Conservation (phyloP, 2,888 invertebrate genomes). For the Ennomos erosarius region DNA sequence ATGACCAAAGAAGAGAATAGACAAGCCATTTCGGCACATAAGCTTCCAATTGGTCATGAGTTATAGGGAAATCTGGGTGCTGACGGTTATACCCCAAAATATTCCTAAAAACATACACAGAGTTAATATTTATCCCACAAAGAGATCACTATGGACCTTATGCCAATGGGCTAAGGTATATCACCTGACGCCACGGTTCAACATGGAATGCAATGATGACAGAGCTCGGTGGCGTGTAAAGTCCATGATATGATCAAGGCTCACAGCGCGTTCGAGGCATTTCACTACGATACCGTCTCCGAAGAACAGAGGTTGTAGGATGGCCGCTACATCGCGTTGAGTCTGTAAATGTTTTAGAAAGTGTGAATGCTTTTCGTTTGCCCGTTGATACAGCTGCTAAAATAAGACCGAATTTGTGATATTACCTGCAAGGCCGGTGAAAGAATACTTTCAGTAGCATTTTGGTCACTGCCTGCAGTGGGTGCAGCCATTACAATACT, state of each 20-base stretch:
- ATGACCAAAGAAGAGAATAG: conserved; percentile 98
- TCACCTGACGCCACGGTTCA: conserved; percentile 95
- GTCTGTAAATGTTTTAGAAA: conserved; percentile 78
- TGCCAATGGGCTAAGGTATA: background rate
- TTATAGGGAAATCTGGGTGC: conserved; percentile 97
- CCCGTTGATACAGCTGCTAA: no score
- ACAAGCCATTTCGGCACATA: conserved; percentile 97
- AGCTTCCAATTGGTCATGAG: conserved; percentile 95
- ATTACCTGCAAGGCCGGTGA: conserved; percentile 92
- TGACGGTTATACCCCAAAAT: conserved; percentile 96
- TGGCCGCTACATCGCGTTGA: conserved; percentile 94
- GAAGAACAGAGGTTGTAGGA: conserved; percentile 94
- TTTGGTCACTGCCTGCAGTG: conserved; percentile 84
- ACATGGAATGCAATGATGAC: conserved; percentile 98
- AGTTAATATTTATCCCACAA: background rate
- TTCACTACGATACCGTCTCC: conserved; percentile 97
- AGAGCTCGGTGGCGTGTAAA: conserved; percentile 98
- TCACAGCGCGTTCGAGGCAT: conserved; percentile 95
- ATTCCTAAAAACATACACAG: conserved; percentile 83
- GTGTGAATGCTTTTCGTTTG: no score
- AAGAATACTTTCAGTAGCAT: conserved; percentile 89
- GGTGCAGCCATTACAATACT: conserved; percentile 86
- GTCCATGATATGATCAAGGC: conserved; percentile 99
- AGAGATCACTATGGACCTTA: conserved; percentile 7
- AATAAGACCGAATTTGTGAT: background rate